These are phyloP conservation scores for Anas platyrhynchos DNA, from an alignment of 2,113 vertebrate species.

Conservation along the genomic window DNA sequence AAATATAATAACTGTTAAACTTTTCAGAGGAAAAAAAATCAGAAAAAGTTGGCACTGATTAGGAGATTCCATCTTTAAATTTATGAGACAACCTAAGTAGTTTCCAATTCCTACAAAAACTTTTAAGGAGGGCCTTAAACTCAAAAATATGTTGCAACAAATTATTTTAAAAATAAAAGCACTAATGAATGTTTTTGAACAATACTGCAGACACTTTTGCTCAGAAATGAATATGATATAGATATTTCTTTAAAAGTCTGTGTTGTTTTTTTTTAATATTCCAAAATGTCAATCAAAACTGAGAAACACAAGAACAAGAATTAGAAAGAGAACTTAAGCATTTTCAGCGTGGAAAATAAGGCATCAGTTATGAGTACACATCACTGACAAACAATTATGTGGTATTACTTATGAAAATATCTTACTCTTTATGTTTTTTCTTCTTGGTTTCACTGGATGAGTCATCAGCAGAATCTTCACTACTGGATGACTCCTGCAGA, in stretches of 20 bases:
- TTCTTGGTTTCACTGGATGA: conserved; percentile 81
- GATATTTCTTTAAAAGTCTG: neutral
- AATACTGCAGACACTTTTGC: neutral
- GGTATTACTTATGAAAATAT: neutral
- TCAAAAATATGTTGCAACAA: neutral
- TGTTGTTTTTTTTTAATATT: neutral
- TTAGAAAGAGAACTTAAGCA: neutral
- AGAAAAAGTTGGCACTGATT: neutral
- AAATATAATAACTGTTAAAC: neutral
- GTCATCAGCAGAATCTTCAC: conserved; percentile 88
- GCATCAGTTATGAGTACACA: neutral
- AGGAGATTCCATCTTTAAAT: neutral
- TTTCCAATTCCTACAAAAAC: neutral
- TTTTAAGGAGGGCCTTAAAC: neutral
- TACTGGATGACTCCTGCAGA: conserved; percentile 90
- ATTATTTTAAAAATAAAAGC: neutral
- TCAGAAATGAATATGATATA: neutral
- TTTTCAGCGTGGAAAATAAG: neutral
- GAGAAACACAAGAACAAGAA: neutral
- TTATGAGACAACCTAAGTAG: neutral
- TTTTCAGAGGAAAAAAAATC: neutral
- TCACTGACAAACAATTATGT: neutral
- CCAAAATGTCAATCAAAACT: neutral
- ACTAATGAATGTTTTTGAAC: neutral
- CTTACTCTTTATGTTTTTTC: conserved; percentile 91